Evolutionary conservation across 2,113 vertebrate genomes (phyloP).

Genomic region (Nesospiza acunhae): DNA sequence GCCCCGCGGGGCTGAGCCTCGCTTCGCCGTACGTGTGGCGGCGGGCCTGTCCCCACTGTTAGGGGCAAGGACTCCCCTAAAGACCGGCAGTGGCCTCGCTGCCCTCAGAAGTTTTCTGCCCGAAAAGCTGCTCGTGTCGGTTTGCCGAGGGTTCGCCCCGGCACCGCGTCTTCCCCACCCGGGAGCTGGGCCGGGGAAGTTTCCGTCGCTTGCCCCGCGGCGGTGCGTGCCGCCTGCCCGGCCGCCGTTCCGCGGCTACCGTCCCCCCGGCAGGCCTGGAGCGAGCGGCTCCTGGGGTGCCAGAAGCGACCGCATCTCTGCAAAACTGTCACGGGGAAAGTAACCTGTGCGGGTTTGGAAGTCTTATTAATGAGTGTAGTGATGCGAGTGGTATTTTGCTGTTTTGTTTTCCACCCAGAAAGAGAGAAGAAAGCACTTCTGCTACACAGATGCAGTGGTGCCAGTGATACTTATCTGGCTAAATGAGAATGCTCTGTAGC

Average conservation of each 20-base stretch:
- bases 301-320: not conserved
- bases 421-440: not conserved
- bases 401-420: not conserved
- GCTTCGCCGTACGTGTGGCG: not conserved
- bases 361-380: rapidly evolving
- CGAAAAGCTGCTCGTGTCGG: not conserved
- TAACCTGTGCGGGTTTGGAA: not conserved
- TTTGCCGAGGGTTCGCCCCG: not conserved
- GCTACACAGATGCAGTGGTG: too few relatives aligned
- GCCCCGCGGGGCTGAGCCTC: not conserved
- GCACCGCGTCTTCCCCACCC: not conserved
- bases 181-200: not conserved
- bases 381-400: not conserved
- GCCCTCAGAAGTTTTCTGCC: not conserved
- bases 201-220: not conserved
- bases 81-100: not conserved
- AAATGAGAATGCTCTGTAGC: not conserved
- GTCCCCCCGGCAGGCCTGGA: not conserved
- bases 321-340: not conserved
- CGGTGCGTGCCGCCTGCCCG: not conserved
- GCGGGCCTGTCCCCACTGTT: not conserved
- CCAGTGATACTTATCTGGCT: not conserved
- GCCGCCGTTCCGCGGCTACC: not conserved
- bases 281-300: not conserved
- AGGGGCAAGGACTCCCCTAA: not conserved